Evolutionary conservation across 1,140 invertebrate genomes (phyloP), one percentile per base, ranked within the genome.

Genomic region (Tetragnatha versicolor): DNA sequence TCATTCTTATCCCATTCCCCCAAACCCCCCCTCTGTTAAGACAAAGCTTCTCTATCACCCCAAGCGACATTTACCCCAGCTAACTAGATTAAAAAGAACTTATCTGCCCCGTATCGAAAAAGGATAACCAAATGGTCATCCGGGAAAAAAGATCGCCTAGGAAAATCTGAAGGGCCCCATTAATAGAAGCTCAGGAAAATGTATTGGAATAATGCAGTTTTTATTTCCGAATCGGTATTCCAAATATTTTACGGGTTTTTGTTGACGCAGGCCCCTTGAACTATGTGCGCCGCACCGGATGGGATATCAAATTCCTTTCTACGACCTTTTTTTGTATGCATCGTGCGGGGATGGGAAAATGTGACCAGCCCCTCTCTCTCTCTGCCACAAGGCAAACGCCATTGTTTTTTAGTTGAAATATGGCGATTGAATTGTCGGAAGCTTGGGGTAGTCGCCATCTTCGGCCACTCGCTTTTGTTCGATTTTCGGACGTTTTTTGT

Each of bases 351-450:
- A 73, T 60, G 53, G 69, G n/a, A 69, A 72, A 73, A 60, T 73
- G 69, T 73, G 69, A 60, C 69, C 69, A 60, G 31, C 45, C 14
- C n/a, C n/a, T n/a, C n/a, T n/a, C n/a, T n/a, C n/a, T n/a, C n/a
- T 68, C 22, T 51, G 65, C 42, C 65, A 68, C 47, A 68, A 42
- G 25, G 69, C 53, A 60, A 73, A 73, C 37, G 53, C 27, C 53
- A 73, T 60, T 73, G 69, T 73, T 73, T 73, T 31, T 60, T 25
- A 73, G 25, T 73, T 53, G 33, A 60, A 25, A 37, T 73, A 60
- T 10, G 31, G 37, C 69, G 12, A 20, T 65, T 42, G 33, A 25
- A 29, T 73, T 22, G 22, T 60, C 20, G 10, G 22, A 25, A n/a
- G 17, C 17, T 22, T 63, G 6, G 14, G 35, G n/a, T 53, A 7